Conservation (phyloP, 2,888 invertebrate genomes). For the Cryptus viduatorius region DNA sequence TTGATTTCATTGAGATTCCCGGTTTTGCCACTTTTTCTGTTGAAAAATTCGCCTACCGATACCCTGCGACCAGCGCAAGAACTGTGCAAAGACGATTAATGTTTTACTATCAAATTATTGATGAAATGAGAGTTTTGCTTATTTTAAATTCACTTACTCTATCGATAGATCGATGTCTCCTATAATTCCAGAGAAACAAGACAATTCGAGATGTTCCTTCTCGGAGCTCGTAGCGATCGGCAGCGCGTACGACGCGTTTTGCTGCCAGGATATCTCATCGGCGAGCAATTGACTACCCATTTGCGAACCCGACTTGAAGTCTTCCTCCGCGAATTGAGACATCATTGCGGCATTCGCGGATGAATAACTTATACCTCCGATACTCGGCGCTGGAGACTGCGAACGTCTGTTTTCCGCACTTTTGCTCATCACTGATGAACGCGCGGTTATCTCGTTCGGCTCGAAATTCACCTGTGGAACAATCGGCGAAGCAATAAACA, state of each 20-base stretch:
- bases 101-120: background rate
- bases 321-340: slow-evolving; percentile 79
- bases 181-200: slow-evolving; percentile 82
- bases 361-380: slow-evolving; percentile 77
- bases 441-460: slow-evolving; percentile 80
- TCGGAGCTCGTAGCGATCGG: slow-evolving; percentile 69
- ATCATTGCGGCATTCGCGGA: slow-evolving; percentile 78
- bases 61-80: slow-evolving; percentile 78
- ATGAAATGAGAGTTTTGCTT: background rate
- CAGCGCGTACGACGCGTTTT: slow-evolving; percentile 75
- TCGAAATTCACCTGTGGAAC: slow-evolving; percentile 78
- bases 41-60: slow-evolving; percentile 85
- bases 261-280: slow-evolving; percentile 85
- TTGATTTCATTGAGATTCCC: slow-evolving; percentile 76
- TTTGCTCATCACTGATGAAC: slow-evolving; percentile 79
- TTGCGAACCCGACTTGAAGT: slow-evolving; percentile 82
- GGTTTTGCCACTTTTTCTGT: slow-evolving; percentile 83
- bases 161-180: slow-evolving; percentile 80
- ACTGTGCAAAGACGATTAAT: slow-evolving; percentile 66
- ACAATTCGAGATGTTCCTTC: slow-evolving; percentile 78
- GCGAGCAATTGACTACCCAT: slow-evolving; percentile 82
- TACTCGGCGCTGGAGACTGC: slow-evolving; percentile 64
- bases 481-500: background rate
- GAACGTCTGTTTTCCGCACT: slow-evolving; percentile 69
- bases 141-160: slow-evolving; percentile 71